Evolutionary conservation across 2,888 invertebrate species (phyloP), one percentile per base, ranked within the genome.

Genomic region (Spicauda simplicius): DNA sequence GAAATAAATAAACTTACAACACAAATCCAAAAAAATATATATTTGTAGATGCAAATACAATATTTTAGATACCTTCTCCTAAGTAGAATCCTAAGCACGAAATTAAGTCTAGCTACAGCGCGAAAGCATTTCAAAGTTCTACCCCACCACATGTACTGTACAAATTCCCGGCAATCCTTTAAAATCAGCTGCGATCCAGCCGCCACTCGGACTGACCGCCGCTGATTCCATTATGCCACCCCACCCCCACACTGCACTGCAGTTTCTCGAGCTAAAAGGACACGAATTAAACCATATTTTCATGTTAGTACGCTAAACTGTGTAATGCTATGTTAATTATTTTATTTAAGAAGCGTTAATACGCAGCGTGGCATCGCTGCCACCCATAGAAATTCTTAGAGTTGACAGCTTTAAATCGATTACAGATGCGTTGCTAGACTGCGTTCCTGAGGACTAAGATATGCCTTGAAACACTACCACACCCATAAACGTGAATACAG

Each of bases 151-250:
- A 83, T 30, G 79, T 77, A 76, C 77, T 74, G 80, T 72, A 77
- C 77, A 81, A 83, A 84, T 86, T 83, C 80, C 83, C 76, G 73
- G 77, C 76, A 83, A 87, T 88, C 86, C 86, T 85, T 84, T 88
- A 81, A 86, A 86, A 85, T 86, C 86, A 80, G 77, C 80, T 80
- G 81, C 81, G 79, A 82, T 84, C 77, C 79, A 79, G 77, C 74
- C 73, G 69, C 73, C 78, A 64, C 77, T 76, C 70, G 69, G 77
- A 82, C 80, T 84, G 85, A 85, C 86, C 85, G 81, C 85, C 77
- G 79, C 77, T 85, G 85, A 86, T 86, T 86, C 84, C 81, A 86
- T 86, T 85, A 85, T 83, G 77, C 81, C 63, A 59, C 74, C 74
- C 71, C 69, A 72, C 56, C 76, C 77, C 73, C 77, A 18, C 50